A percentile compares a stretch with the other conserved stretches of the same genome.
These are phyloP conservation scores for Nicator chloris DNA, from an alignment of 2,113 vertebrate species.

Conservation along the genomic window DNA sequence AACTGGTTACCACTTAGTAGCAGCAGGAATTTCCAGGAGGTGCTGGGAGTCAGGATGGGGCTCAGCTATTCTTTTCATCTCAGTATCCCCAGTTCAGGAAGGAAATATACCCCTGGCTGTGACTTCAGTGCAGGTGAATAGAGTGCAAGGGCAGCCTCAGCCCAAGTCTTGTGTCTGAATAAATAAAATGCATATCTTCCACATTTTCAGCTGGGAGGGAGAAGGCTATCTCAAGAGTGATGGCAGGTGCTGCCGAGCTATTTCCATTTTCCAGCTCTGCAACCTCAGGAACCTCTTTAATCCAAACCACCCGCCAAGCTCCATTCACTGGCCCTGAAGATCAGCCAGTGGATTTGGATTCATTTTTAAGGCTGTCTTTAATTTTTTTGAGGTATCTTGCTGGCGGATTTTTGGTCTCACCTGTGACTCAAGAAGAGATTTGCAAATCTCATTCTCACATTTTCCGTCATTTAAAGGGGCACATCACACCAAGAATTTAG, in stretches of 20 bases:
- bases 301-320: conserved; percentile 56
- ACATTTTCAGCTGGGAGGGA: not conserved
- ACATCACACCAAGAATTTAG: not conserved
- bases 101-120: not conserved
- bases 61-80: not conserved
- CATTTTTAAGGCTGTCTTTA: conserved; percentile 64
- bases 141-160: not conserved
- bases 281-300: conserved; percentile 63
- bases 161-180: not conserved
- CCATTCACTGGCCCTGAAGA: conserved; percentile 47
- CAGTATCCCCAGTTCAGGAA: not conserved
- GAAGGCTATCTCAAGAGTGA: conserved; percentile 62
- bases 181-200: conserved; percentile 30
- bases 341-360: conserved; percentile 46
- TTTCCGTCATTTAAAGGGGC: conserved; percentile 21
- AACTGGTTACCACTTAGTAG: not conserved
- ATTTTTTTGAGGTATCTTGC: conserved; percentile 48
- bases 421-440: conserved; percentile 8
- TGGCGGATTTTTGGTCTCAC: not conserved
- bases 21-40: not conserved
- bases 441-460: conserved; percentile 18
- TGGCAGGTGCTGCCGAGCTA: conserved; percentile 70
- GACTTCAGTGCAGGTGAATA: not conserved
- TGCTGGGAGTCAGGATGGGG: not conserved
- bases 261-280: conserved; percentile 78